Percentiles rank a stretch among this genome's conserved stretches.
These are phyloP conservation scores for Osmerus mordax DNA, from an alignment of 2,113 vertebrate genomes.

Conservation along the genomic window DNA sequence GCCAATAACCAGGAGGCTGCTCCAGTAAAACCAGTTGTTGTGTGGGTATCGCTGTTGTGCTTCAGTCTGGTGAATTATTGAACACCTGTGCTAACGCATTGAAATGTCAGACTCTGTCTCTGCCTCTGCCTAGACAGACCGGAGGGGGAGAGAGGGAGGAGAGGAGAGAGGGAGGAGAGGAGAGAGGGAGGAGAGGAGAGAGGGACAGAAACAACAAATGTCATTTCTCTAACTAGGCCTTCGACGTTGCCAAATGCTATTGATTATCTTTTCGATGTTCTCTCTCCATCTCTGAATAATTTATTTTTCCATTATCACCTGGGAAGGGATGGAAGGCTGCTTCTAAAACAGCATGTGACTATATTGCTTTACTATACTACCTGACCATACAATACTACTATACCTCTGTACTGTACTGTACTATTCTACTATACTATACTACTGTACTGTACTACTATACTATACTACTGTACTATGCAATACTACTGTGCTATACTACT, in stretches of 20 bases:
- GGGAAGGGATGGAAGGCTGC: neutral
- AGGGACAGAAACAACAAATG: conserved; percentile 17
- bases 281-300: conserved; percentile 4
- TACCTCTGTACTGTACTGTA: no score
- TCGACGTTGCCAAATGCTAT: conserved; percentile 8
- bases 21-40: conserved; percentile 39
- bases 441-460: no score
- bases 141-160: neutral
- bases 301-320: neutral
- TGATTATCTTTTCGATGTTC: neutral
- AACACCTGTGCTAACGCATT: conserved; percentile 27
- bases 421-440: no score
- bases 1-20: conserved; percentile 27
- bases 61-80: conserved; percentile 45
- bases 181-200: conserved; percentile 5
- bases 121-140: conserved; percentile 17
- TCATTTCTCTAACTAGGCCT: conserved; percentile 12
- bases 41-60: conserved; percentile 38
- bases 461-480: neutral
- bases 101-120: conserved; percentile 40
- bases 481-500: no score
- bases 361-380: no score
- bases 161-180: conserved; percentile 12
- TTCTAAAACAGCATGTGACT: no score
- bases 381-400: no score